These are phyloP conservation scores for Lepus americanus DNA, from an alignment of 2,113 vertebrate genomes.

Conservation along the genomic window DNA sequence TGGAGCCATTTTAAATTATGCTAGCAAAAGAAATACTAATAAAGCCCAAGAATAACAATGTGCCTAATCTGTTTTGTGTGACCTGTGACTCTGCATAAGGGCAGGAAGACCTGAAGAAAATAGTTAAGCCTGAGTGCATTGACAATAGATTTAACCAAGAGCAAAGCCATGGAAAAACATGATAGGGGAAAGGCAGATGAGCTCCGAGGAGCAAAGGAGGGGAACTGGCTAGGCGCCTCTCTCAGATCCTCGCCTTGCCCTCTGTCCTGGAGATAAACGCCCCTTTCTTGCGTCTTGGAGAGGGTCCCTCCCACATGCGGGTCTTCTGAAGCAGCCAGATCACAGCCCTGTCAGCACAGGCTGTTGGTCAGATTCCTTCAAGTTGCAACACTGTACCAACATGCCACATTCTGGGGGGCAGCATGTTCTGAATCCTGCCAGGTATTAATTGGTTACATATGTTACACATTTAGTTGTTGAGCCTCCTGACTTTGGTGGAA, in stretches of 20 bases:
- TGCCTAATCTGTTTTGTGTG: background rate
- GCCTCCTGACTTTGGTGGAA: background rate
- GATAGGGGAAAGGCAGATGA: background rate
- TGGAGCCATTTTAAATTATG: background rate
- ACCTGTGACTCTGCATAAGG: too few relatives aligned
- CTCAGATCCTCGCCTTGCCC: background rate
- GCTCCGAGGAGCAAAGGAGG: too few relatives aligned
- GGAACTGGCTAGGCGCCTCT: too few relatives aligned
- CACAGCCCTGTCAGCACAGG: background rate
- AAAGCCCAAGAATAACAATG: background rate
- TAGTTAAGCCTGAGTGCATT: background rate
- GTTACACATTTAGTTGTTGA: background rate
- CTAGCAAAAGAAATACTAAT: background rate
- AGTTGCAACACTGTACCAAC: background rate
- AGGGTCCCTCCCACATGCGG: too few relatives aligned
- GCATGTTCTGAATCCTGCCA: background rate
- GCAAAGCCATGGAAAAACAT: background rate
- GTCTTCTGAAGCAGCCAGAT: background rate
- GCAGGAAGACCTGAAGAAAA: background rate
- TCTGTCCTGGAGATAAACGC: too few relatives aligned
- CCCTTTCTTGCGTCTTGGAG: background rate
- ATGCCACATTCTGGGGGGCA: background rate
- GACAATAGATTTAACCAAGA: background rate
- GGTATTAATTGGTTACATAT: background rate
- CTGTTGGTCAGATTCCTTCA: background rate